Conservation (phyloP, 2,888 invertebrate genomes). For the Dione juno region DNA sequence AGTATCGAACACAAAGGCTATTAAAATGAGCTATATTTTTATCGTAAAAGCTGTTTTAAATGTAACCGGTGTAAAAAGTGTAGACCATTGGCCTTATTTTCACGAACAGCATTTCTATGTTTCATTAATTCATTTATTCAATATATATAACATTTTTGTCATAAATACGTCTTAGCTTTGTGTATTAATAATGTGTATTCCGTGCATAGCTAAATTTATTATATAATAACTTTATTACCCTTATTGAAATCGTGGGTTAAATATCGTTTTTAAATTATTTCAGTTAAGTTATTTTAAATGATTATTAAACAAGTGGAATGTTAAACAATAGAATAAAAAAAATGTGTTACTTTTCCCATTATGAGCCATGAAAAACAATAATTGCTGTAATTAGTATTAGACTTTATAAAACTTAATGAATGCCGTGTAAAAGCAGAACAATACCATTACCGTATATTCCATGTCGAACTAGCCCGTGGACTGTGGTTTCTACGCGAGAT, state of each 20-base stretch:
- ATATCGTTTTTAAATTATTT: too few relatives aligned
- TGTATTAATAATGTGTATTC: not conserved
- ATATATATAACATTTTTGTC: too few relatives aligned
- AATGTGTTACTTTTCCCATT: not conserved
- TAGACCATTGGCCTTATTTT: not conserved
- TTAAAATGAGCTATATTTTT: not conserved
- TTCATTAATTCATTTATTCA: too few relatives aligned
- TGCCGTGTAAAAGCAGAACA: constrained; percentile 6
- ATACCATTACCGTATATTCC: constrained; percentile 19
- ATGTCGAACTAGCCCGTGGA: constrained; percentile 15
- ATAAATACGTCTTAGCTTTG: too few relatives aligned
- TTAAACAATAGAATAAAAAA: not conserved
- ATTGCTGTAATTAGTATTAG: constrained; percentile 15
- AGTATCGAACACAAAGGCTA: constrained; percentile 10
- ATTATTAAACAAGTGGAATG: not conserved
- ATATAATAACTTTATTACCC: too few relatives aligned
- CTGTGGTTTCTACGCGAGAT: constrained; percentile 12
- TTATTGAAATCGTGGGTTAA: too few relatives aligned
- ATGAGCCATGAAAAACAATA: not conserved
- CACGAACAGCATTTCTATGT: not conserved
- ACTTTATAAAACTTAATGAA: constrained; percentile 15
- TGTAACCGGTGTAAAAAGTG: not conserved
- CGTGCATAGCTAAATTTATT: not conserved
- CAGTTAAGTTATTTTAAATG: too few relatives aligned
- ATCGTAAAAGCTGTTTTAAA: not conserved